Evolutionary conservation across 2,113 vertebrate genomes (phyloP).

Genomic region (Lagopus leucura): DNA sequence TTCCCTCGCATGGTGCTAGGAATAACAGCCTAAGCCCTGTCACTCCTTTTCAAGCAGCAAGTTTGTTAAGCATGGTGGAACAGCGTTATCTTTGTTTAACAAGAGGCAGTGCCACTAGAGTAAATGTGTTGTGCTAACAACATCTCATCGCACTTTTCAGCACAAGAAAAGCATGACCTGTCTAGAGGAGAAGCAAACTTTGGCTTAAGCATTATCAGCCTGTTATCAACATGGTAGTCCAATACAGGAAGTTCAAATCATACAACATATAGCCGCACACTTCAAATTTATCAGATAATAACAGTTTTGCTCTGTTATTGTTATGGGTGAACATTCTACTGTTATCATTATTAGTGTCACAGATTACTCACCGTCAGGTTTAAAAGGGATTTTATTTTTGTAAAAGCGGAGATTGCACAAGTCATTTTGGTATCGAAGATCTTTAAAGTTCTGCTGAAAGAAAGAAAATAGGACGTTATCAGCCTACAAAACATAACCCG

Average conservation of each 20-base stretch:
- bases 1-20: neutral
- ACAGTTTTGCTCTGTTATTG: neutral
- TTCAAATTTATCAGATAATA: neutral
- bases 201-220: neutral
- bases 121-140: neutral
- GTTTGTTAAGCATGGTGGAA: neutral
- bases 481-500: neutral
- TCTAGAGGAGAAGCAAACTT: neutral
- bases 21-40: neutral
- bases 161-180: neutral
- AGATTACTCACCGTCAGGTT: conserved; percentile 90
- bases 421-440: conserved; percentile 89
- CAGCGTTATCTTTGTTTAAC: conserved; percentile 5
- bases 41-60: neutral
- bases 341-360: neutral
- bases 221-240: neutral
- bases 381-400: conserved; percentile 96
- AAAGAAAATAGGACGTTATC: conserved; percentile 46
- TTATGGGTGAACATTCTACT: neutral
- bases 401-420: conserved; percentile 97
- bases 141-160: neutral
- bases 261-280: neutral
- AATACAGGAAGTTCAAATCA: neutral
- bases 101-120: neutral
- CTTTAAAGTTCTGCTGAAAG: conserved; percentile 90